A percentile compares a stretch with the other conserved stretches of the same genome.
These are phyloP conservation scores for Xenus cinereus DNA, from an alignment of 2,113 vertebrate genomes.

Conservation along the genomic window DNA sequence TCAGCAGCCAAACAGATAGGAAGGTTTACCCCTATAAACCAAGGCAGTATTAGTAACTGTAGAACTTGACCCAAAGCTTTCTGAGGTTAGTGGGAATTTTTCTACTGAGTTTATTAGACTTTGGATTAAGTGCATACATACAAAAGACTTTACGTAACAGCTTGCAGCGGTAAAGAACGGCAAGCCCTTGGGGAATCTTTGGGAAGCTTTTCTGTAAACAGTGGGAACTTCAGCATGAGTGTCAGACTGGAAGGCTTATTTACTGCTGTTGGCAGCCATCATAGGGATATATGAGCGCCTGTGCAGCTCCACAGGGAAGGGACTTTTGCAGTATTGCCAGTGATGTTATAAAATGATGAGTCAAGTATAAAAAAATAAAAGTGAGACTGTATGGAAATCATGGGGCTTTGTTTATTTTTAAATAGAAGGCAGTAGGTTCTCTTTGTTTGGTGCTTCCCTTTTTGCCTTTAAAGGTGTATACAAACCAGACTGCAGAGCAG, in stretches of 20 bases:
- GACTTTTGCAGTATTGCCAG: background rate
- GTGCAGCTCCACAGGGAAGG: background rate
- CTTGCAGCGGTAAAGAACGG: background rate
- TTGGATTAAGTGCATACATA: background rate
- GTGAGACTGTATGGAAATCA: background rate
- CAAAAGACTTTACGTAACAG: background rate
- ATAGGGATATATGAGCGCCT: background rate
- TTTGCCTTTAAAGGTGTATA: background rate
- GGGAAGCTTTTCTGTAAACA: background rate
- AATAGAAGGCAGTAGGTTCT: background rate
- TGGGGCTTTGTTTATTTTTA: background rate
- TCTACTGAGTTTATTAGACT: background rate
- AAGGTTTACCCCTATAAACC: background rate
- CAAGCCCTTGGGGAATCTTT: background rate
- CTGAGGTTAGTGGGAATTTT: background rate
- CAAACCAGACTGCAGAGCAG: background rate
- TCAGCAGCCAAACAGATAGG: background rate
- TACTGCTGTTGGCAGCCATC: background rate
- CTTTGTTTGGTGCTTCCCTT: background rate
- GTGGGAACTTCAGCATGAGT: background rate
- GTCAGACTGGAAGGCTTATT: background rate
- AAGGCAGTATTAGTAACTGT: background rate
- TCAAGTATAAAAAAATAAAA: background rate
- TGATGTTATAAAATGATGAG: background rate
- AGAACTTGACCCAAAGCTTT: background rate